phyloP scores from a whole-genome alignment of 2,888 invertebrate genomes.

The Tetramorium bicarinatum region DNA sequence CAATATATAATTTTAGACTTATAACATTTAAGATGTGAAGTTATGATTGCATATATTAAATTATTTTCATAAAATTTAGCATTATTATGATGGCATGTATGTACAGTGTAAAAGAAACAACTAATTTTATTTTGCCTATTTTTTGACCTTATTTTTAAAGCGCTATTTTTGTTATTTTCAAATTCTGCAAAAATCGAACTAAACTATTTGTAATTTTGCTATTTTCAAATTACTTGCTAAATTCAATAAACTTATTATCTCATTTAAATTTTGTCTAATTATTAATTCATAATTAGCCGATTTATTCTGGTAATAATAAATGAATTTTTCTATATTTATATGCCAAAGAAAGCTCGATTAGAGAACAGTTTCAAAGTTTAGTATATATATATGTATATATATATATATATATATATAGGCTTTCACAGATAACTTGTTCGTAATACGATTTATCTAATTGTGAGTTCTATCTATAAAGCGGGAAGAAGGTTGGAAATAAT shows the following conservation, averaged over 20 bases:
- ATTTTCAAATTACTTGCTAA: not conserved
- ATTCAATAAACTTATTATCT: not conserved
- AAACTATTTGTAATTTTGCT: not conserved
- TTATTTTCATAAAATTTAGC: not conserved
- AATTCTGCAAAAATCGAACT: not conserved
- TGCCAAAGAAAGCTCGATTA: not conserved
- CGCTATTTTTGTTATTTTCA: not conserved
- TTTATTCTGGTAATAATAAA: not conserved
- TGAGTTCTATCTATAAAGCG: constrained; percentile 22
- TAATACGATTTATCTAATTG: constrained; percentile 39
- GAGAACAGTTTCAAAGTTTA: not conserved
- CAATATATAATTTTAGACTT: not conserved
- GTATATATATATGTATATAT: no score
- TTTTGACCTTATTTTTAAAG: not conserved
- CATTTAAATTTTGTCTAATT: not conserved
- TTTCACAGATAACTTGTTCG: constrained; percentile 27
- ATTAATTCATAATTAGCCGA: not conserved
- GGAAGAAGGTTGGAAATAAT: constrained; percentile 57
- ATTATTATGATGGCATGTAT: not conserved
- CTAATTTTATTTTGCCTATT: not conserved
- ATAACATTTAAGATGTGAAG: not conserved
- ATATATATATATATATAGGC: not conserved
- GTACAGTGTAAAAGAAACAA: not conserved
- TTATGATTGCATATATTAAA: not conserved
- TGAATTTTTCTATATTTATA: not conserved